Evolutionary conservation across 1,140 invertebrate genomes (phyloP), one percentile per base, ranked within the genome.

Genomic region (Callitettix versicolor): DNA sequence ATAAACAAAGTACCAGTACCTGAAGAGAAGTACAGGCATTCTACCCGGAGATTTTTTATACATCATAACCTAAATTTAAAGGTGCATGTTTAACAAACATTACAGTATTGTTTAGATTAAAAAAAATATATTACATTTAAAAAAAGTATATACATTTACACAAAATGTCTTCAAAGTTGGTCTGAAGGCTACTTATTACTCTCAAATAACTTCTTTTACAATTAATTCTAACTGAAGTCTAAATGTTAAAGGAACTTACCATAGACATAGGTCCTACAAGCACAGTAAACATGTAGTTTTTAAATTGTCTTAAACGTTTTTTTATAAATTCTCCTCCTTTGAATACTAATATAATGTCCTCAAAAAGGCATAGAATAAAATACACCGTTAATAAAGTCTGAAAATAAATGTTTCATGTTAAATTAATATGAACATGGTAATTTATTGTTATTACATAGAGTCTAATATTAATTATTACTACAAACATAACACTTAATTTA

Each of bases 241-340:
- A n/a, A 70, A 56, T 5, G 68, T 68, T 54, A 71, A 68, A 14
- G 69, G 56, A 62, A 68, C 66, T 67, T 66, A 76, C 75, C 68
- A 86, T 74, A 17, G 84, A 78, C 9, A 88, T 65, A n/a, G 89
- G 89, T 65, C 89, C 91, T 53, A 82, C 84, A 53, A 91, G 67
- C 2, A 79, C 70, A 54, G 84, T 76, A 63, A 88, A 80, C 2
- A 88, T 62, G 54, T 72, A 76, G 70, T 92, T 88, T 64, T 88
- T 83, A 20, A 86, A 65, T 12, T 33, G 15, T 14, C 15, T 47
- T 5, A 47, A 9, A 34, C 33, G 42, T 6, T 20, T 40, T 44
- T 46, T 57, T 21, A 51, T 21, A 11, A 7, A 51, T 57, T 51
- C 49, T 34, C 61, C 75, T 78, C 47, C 86, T 76, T 36, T 89